phyloP scores from a whole-genome alignment of 35 echinoderm and acorn worm genomes.

The Patiria miniata region DNA sequence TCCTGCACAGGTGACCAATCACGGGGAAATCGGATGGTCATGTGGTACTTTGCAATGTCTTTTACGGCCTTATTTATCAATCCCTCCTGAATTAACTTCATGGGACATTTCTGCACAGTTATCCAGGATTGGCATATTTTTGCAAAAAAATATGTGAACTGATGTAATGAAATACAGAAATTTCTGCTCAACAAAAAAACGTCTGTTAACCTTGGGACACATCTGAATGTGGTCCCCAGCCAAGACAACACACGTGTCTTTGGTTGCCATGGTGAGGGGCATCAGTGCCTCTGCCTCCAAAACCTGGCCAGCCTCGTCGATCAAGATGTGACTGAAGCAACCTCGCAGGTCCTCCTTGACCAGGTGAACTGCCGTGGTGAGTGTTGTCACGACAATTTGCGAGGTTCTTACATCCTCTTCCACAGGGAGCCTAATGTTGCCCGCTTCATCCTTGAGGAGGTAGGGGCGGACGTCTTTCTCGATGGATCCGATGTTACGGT shows the following conservation, averaged over 20 bases:
- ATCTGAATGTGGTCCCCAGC: conserved; percentile 92
- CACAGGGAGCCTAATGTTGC: conserved; percentile 17
- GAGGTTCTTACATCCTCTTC: conserved; percentile 21
- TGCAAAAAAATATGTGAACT: too few relatives aligned
- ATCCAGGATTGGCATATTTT: too few relatives aligned
- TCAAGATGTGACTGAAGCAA: conserved; percentile 72
- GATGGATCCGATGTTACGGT: conserved; percentile 46
- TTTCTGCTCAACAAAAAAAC: background rate
- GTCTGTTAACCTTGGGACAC: conserved; percentile 82
- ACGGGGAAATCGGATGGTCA: too few relatives aligned
- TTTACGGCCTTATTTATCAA: too few relatives aligned
- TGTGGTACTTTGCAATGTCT: too few relatives aligned
- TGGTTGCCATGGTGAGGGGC: conserved; percentile 66
- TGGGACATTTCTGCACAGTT: too few relatives aligned
- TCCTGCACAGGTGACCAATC: too few relatives aligned
- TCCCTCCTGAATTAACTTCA: too few relatives aligned
- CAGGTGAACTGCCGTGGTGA: conserved; percentile 48
- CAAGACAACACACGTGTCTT: conserved; percentile 69
- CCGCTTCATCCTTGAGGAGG: conserved; percentile 27
- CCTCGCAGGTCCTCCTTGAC: conserved; percentile 18
- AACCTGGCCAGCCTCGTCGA: conserved; percentile 85
- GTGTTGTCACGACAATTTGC: conserved; percentile 68
- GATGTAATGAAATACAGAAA: too few relatives aligned
- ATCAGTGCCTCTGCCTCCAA: conserved; percentile 82
- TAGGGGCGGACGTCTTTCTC: conserved; percentile 37